These are phyloP conservation scores for Aphis craccivora DNA, from an alignment of 1,140 invertebrate species.

Conservation along the genomic window DNA sequence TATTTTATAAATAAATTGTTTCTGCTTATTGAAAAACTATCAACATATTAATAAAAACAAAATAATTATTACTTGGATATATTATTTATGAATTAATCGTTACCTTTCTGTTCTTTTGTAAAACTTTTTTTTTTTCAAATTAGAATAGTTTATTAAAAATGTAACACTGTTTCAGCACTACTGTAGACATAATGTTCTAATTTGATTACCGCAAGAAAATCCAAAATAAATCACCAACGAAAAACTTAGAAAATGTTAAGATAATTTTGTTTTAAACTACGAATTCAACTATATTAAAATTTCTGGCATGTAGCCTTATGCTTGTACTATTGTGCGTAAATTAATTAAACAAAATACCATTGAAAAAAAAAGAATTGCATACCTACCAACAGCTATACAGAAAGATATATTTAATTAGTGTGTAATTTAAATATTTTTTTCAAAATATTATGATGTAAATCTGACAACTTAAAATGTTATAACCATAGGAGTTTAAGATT, in stretches of 20 bases:
- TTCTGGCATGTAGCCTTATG: accelerated
- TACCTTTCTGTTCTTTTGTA: background rate
- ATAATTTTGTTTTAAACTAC: background rate
- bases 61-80: background rate
- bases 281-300: background rate
- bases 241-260: background rate
- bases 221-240: background rate
- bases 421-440: background rate
- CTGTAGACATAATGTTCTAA: background rate
- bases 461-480: background rate
- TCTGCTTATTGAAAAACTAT: background rate
- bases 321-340: background rate
- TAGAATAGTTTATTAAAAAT: background rate
- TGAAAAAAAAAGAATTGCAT: background rate
- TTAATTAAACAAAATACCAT: background rate
- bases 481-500: background rate
- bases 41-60: background rate
- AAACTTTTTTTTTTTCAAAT: background rate
- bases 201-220: background rate
- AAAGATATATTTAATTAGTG: background rate
- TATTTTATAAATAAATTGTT: background rate
- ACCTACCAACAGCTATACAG: background rate
- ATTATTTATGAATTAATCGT: background rate
- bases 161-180: too few relatives aligned
- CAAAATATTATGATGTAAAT: background rate